phyloP scores from a whole-genome alignment of 2,797 vertebrate genomes.

The Todus mexicanus region DNA sequence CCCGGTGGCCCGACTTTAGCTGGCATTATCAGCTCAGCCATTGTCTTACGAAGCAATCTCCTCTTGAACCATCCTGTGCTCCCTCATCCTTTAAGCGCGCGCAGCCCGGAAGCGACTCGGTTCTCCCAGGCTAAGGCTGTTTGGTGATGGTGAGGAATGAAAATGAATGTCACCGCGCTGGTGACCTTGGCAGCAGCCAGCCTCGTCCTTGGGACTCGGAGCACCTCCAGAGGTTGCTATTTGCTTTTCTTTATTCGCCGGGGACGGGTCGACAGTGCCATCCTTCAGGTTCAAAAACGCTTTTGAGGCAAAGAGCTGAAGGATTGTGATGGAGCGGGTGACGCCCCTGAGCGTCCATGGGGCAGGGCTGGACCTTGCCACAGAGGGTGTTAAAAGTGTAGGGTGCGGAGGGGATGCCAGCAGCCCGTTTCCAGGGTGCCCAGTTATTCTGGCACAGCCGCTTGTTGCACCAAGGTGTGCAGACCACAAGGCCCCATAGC shows the following conservation, averaged over 20 bases:
- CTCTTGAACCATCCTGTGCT: background rate
- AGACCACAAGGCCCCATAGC: background rate
- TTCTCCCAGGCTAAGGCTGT: background rate
- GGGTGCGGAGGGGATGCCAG: background rate
- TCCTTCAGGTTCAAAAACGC: conserved; percentile 60
- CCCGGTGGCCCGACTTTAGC: conserved; percentile 50
- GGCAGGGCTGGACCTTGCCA: background rate
- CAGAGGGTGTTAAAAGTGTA: accelerated
- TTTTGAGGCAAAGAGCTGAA: background rate
- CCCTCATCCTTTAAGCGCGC: background rate
- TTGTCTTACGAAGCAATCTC: conserved; percentile 60
- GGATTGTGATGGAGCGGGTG: background rate
- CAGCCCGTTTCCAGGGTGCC: background rate
- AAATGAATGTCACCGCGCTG: background rate
- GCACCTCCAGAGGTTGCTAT: background rate
- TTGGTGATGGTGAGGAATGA: conserved; percentile 24
- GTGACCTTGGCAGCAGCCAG: conserved; percentile 61
- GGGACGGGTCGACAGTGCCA: conserved; percentile 46
- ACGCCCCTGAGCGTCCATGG: background rate
- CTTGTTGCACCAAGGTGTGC: background rate
- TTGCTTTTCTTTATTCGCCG: background rate
- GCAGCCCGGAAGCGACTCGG: background rate
- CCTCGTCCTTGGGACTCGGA: conserved; percentile 46
- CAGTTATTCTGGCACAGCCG: background rate
- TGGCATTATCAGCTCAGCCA: conserved; percentile 65